Percentiles rank a stretch among this genome's conserved stretches.
These are phyloP conservation scores for Mythimna ferrago DNA, from an alignment of 2,888 invertebrate genomes.

Conservation along the genomic window DNA sequence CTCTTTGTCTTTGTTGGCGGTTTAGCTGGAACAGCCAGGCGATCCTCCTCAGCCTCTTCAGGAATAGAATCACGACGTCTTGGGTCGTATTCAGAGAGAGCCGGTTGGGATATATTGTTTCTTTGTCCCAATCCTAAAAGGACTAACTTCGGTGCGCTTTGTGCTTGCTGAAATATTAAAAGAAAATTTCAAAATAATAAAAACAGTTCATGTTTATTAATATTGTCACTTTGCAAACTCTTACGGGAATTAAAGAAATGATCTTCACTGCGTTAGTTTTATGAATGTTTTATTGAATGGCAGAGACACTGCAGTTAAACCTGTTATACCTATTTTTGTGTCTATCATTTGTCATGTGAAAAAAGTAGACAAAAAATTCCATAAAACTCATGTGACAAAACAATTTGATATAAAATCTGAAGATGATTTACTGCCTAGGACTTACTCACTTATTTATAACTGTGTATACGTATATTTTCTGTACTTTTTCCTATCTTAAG, in stretches of 20 bases:
- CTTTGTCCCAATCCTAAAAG: constrained; percentile 86
- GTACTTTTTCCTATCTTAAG: constrained; percentile 53
- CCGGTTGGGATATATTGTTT: constrained; percentile 92
- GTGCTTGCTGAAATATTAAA: constrained; percentile 85
- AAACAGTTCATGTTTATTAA: too few species aligned
- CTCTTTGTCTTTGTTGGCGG: constrained; percentile 82
- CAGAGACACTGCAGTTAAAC: neutral
- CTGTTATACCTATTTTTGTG: neutral
- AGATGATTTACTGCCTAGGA: constrained; percentile 39
- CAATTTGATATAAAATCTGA: constrained; percentile 29
- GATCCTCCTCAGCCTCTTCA: constrained; percentile 90
- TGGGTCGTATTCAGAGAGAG: constrained; percentile 90
- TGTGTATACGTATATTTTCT: constrained; percentile 29
- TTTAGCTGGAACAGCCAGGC: constrained; percentile 74
- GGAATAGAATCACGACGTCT: constrained; percentile 92
- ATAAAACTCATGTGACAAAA: constrained; percentile 4
- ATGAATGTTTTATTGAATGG: neutral
- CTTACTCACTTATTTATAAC: constrained; percentile 46
- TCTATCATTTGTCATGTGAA: neutral
- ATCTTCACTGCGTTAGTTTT: neutral
- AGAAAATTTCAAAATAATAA: neutral
- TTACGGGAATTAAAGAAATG: too few species aligned
- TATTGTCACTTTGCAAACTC: neutral
- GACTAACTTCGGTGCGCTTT: constrained; percentile 92
- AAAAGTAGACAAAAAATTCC: neutral